phyloP scores from a whole-genome alignment of 1,140 invertebrate species.

The Euborellia annulipes region DNA sequence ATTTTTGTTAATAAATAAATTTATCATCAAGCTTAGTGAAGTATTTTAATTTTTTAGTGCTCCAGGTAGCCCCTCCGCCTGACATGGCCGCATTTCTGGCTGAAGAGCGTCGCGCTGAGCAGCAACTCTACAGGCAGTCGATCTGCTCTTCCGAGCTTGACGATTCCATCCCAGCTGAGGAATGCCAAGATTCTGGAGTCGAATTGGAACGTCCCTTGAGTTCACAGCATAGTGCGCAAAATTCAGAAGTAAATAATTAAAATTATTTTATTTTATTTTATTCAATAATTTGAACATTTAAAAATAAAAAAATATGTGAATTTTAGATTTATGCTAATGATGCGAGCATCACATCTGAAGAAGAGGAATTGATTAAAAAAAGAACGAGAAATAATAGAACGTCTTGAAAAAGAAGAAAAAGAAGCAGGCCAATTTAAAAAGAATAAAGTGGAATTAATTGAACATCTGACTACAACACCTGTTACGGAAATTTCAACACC shows the following conservation, averaged over 20 bases:
- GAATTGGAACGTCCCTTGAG: constrained; percentile 37
- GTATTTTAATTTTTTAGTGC: constrained; percentile 29
- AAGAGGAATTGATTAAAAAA: constrained; percentile 55
- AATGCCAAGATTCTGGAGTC: constrained; percentile 59
- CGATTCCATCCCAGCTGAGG: constrained; percentile 30
- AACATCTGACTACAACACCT: too few relatives aligned
- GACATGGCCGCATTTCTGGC: constrained; percentile 61
- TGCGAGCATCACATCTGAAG: constrained; percentile 40
- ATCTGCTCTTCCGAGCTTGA: constrained; percentile 35
- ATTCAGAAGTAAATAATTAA: constrained; percentile 51
- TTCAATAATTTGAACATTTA: background rate
- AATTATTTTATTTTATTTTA: too few relatives aligned
- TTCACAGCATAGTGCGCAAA: constrained; percentile 51
- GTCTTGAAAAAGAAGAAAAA: constrained; percentile 46
- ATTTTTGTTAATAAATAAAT: too few relatives aligned
- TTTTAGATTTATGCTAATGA: constrained; percentile 17
- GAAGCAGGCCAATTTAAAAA: constrained; percentile 9
- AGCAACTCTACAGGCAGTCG: constrained; percentile 41
- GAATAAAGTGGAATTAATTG: too few relatives aligned
- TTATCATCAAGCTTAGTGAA: too few relatives aligned
- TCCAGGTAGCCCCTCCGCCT: constrained; percentile 54
- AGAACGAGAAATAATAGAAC: constrained; percentile 53
- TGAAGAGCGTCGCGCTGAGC: constrained; percentile 57
- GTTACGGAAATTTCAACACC: too few relatives aligned
- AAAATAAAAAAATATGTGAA: too few relatives aligned